Evolutionary conservation across 1,140 invertebrate genomes (phyloP).

Genomic region (Rhagoletis zephyria): DNA sequence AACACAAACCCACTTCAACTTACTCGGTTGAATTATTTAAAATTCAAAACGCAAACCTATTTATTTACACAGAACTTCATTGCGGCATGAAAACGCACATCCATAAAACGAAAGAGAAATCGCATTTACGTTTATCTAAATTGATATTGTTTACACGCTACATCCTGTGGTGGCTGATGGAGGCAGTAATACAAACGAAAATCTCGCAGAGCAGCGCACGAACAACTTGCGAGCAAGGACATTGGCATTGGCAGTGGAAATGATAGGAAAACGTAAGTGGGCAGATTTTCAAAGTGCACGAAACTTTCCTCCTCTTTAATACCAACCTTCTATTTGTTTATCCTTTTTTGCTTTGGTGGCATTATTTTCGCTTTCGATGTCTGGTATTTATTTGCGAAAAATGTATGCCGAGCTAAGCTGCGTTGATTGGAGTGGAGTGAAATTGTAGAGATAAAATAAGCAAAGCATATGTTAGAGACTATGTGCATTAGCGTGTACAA

Average conservation of each 20-base stretch:
- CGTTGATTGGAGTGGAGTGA: background rate
- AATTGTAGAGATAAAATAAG: background rate
- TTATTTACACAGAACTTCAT: constrained; percentile 50
- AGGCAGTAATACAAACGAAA: background rate
- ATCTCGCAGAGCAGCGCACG: background rate
- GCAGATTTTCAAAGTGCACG: background rate
- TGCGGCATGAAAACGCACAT: constrained; percentile 26
- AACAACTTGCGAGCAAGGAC: background rate
- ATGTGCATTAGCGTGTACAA: no score
- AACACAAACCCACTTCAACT: no score
- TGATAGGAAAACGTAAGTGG: constrained; percentile 14
- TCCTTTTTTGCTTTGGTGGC: constrained; percentile 14
- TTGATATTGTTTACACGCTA: constrained; percentile 53
- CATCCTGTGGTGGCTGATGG: constrained; percentile 17
- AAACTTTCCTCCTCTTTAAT: background rate
- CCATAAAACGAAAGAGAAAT: constrained; percentile 42
- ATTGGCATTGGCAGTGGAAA: background rate
- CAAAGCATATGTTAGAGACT: background rate
- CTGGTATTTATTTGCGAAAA: constrained; percentile 17
- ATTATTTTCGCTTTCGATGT: constrained; percentile 29
- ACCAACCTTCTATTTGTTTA: constrained; percentile 16
- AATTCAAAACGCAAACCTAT: constrained; percentile 44
- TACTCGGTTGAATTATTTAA: background rate
- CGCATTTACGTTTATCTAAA: constrained; percentile 53
- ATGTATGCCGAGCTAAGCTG: background rate